Evolutionary conservation across 2,797 vertebrate species (phyloP), one percentile per base, ranked within the genome.

Genomic region (Decapterus maruadsi): DNA sequence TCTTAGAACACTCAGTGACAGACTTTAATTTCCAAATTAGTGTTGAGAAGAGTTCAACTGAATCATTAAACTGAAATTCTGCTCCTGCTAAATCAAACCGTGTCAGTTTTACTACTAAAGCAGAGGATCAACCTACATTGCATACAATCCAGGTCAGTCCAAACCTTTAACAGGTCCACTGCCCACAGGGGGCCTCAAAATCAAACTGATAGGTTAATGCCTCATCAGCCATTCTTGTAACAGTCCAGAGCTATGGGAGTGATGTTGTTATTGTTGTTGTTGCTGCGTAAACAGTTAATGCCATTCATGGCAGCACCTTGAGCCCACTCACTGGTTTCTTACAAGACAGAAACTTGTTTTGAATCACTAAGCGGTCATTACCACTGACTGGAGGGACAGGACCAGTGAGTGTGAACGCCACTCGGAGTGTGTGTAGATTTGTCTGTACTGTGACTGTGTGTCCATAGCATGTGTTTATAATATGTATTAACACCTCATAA

Each of bases 281-380:
- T 72, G 74, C 89, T 55, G 55, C 65, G 80, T 94, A 94, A 95
- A 86, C 81, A 80, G 81, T 74, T 93, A 91, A 94, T 94, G 86
- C 81, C 90, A 95, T 95, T 94, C 93, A 26, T 58, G 71, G 85
- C 87, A 68, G 92, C 65, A 61, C 89, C 89, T 89, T 72, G 11
- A 72, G 63, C 55, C 72, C 31, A n/a, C 79, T 71, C 67, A 66
- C 83, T 77, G 82, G 57, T 88, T 92, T 84, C 77, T 83, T 86
- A 81, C 80, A 72, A 89, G 80, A 71, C 80, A 77, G 74, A 80
- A 82, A 78, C 87, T 90, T 76, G 87, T 86, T 88, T 81, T 92
- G 94, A 94, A 95, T 96, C 77, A 72, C 82, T 90, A 93, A 92
- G 87, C 82, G 22, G 74, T 75, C 81, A 91, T 95, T 95, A 95